Evolutionary conservation across 2,113 vertebrate species (phyloP), one percentile per base, ranked within the genome.

Genomic region (Nesogale talazaci): DNA sequence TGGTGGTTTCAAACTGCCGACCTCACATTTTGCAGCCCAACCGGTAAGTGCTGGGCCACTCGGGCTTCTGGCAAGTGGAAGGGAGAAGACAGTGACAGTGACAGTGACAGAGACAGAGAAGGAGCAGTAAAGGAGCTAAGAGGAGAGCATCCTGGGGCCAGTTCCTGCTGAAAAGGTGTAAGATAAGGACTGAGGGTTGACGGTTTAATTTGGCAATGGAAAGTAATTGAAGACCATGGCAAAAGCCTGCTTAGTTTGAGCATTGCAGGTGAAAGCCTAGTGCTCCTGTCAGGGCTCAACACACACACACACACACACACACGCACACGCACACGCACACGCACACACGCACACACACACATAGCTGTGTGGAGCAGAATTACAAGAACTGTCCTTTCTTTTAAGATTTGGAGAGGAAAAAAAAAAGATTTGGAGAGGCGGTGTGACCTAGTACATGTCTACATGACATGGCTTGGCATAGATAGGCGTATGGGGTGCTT

Each of bases 401-500:
- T 72, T 59, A 79, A 83, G n/a, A 86, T 61, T 0, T 72, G 81
- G 85, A 69, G n/a, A 52, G 46, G 46, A 10, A n/a, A n/a, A n/a
- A n/a, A n/a, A n/a, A n/a, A n/a, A n/a, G n/a, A n/a, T 25, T 7
- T 22, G 23, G 52, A 61, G 38, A 76, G 9, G 46, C 6, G 19
- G 25, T 2, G 22, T 23, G 29, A 52, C 31, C 40, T 10, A 22
- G 61, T 2, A 22, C 3, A 2, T 52, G 46, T 52, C 46, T 12
- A 52, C 10, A 11, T 20, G 38, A 40, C 4, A 5, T 38, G 31
- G 29, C 15, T 3, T 56, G 27, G 36, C 10, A n/a, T 65, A 12
- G 59, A 15, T 1, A 8, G 5, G 36, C 34, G 27, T 14, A 31
- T 0, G 1, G 5, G 42, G 10, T 10, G 14, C 9, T 52, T 52